Conservation (phyloP, 1,140 invertebrate species). For the Drosophila hydei region DNA sequence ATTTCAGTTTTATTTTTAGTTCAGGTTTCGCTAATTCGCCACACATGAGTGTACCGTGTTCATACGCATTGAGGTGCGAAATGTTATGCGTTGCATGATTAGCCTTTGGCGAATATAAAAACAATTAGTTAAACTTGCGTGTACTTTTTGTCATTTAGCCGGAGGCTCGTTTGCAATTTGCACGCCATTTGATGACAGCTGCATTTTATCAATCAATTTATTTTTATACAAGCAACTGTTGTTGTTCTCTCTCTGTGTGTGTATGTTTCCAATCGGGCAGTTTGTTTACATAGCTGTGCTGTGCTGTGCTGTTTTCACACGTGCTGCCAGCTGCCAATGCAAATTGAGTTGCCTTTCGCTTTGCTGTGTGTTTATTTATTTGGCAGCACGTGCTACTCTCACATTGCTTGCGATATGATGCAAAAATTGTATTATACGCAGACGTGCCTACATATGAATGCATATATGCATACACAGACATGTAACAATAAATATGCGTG, state of each 20-base stretch:
- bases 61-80: conserved; percentile 7
- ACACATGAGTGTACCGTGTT: background rate
- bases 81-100: background rate
- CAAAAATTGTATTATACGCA: conserved; percentile 6
- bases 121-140: conserved; percentile 33
- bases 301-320: conserved; percentile 73
- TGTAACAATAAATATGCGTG: background rate
- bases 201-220: conserved; percentile 46
- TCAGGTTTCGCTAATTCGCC: conserved; percentile 1
- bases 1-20: background rate
- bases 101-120: conserved; percentile 11
- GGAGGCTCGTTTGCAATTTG: conserved; percentile 39
- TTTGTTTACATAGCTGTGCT: conserved; percentile 23
- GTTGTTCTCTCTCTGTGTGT: conserved; percentile 26
- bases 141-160: conserved; percentile 25
- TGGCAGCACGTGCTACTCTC: conserved; percentile 61
- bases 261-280: conserved; percentile 22
- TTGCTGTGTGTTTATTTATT: conserved; percentile 67
- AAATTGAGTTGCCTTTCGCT: conserved; percentile 66
- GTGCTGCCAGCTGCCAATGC: conserved; percentile 60
- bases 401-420: conserved; percentile 56
- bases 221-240: conserved; percentile 10
- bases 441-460: background rate
- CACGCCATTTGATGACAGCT: conserved; percentile 40
- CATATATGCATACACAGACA: background rate